phyloP scores from a whole-genome alignment of 2,113 vertebrate genomes.

The Poicephalus meyeri region DNA sequence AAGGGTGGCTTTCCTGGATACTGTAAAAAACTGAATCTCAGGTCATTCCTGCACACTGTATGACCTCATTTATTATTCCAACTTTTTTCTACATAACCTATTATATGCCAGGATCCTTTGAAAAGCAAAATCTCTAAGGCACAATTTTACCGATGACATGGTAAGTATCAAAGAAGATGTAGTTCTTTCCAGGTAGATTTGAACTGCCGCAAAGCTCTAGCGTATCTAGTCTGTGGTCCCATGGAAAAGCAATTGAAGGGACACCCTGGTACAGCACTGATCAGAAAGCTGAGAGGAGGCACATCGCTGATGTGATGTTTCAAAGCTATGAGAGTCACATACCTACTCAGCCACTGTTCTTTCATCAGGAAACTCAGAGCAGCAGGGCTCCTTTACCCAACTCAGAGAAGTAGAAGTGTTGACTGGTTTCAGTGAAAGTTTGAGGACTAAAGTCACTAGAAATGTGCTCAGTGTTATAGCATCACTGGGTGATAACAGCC shows the following conservation, averaged over 20 bases:
- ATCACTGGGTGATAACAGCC: background rate
- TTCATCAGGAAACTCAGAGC: background rate
- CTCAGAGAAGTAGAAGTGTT: background rate
- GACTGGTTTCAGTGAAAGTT: background rate
- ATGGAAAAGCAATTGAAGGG: background rate
- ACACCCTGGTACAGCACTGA: background rate
- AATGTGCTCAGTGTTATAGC: background rate
- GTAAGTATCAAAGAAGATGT: background rate
- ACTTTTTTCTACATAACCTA: background rate
- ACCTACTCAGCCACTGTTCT: background rate
- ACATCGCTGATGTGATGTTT: background rate
- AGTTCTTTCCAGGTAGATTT: background rate
- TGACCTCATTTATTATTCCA: background rate
- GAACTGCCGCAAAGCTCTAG: fast-evolving
- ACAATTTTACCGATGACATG: fast-evolving
- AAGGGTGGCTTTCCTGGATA: constrained; percentile 28
- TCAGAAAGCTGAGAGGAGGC: background rate
- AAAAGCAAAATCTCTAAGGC: background rate
- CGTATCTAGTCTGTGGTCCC: fast-evolving
- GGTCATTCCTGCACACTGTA: background rate
- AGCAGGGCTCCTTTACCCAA: background rate
- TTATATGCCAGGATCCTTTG: background rate
- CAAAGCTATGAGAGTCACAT: background rate
- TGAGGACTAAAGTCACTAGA: background rate
- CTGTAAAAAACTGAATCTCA: background rate